These are phyloP conservation scores for Cavia porcellus DNA, from an alignment of 2,113 vertebrate genomes.

Conservation along the genomic window DNA sequence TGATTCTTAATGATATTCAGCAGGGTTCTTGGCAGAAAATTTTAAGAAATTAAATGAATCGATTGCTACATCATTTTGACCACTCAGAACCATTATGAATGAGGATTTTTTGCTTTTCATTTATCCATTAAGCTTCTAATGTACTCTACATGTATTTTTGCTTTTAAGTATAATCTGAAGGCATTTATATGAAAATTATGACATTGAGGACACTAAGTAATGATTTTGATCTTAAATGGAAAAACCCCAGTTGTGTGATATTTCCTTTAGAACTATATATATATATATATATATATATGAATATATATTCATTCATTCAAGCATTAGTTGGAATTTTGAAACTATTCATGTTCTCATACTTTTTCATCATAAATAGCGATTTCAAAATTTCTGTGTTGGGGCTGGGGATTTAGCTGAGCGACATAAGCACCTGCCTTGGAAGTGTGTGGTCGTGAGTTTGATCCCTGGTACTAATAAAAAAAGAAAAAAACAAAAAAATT, in stretches of 20 bases:
- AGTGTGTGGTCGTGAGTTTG: too few species aligned
- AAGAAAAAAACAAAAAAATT: too few species aligned
- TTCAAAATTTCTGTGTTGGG: conserved; percentile 11
- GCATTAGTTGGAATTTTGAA: neutral
- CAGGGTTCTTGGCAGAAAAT: neutral
- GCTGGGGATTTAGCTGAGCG: too few species aligned
- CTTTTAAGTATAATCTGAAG: conserved; percentile 22
- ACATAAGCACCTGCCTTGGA: too few species aligned
- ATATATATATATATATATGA: neutral
- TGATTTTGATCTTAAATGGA: conserved; percentile 23
- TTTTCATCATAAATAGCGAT: neutral
- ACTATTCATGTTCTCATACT: neutral
- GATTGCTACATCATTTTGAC: conserved; percentile 11
- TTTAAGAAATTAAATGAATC: conserved; percentile 22
- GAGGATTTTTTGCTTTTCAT: neutral
- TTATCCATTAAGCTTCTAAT: neutral
- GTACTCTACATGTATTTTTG: conserved; percentile 47
- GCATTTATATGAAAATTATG: conserved; percentile 43
- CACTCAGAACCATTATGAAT: conserved; percentile 26
- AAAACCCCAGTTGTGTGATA: neutral
- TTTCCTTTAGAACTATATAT: conserved; percentile 16
- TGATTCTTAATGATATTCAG: neutral
- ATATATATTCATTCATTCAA: neutral
- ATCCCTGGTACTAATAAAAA: too few species aligned
- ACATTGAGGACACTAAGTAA: neutral